These are phyloP conservation scores for Gymnoscopelus microlampas DNA, from an alignment of 2,797 vertebrate genomes.

Conservation along the genomic window DNA sequence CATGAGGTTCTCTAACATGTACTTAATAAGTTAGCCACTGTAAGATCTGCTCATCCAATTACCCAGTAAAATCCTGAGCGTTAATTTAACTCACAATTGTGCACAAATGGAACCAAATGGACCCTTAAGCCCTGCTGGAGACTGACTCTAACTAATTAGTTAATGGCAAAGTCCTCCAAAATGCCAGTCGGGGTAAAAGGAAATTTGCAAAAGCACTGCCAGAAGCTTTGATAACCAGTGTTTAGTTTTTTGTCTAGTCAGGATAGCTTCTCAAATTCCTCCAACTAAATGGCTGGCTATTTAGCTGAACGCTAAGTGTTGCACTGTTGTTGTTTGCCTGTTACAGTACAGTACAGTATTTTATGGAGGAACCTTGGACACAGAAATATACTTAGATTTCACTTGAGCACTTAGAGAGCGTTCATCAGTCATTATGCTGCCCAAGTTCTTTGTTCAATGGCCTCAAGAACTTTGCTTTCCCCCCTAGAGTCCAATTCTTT, in stretches of 20 bases:
- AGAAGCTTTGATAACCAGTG: slow-evolving; percentile 30
- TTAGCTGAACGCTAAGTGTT: neutral
- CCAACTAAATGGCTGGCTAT: slow-evolving; percentile 12
- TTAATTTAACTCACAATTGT: too few relatives aligned
- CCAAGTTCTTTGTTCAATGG: slow-evolving; percentile 8
- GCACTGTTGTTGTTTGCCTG: neutral
- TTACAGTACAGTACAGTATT: slow-evolving; percentile 39
- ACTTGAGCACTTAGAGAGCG: neutral
- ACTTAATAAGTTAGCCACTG: neutral
- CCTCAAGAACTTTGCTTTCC: neutral
- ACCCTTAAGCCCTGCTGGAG: slow-evolving; percentile 29
- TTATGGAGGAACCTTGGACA: slow-evolving; percentile 23
- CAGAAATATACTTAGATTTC: slow-evolving; percentile 13
- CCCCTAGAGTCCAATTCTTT: neutral
- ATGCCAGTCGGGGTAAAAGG: slow-evolving; percentile 34
- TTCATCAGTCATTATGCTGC: slow-evolving; percentile 18
- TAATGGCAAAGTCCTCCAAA: slow-evolving; percentile 36
- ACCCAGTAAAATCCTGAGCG: too few relatives aligned
- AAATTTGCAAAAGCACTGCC: slow-evolving; percentile 51
- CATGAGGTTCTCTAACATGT: neutral
- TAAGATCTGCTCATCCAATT: neutral
- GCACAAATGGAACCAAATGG: too few relatives aligned
- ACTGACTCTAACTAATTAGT: slow-evolving; percentile 57
- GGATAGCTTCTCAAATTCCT: neutral
- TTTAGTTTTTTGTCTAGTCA: neutral